phyloP scores from a whole-genome alignment of 2,797 vertebrate species.

The Dermochelys coriacea region DNA sequence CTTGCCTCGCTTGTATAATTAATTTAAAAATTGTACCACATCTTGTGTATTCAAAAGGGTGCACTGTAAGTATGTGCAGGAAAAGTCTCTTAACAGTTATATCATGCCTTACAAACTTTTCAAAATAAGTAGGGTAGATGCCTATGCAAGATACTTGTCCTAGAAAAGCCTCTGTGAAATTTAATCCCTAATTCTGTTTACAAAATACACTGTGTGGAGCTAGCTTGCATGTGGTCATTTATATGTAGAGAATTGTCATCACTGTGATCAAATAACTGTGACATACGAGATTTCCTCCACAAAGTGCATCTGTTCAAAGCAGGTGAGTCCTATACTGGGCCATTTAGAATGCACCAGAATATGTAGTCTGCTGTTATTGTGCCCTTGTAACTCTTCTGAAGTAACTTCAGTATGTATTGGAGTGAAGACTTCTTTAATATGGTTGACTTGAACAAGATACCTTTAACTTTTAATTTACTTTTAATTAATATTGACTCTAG shows the following conservation, averaged over 20 bases:
- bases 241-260: constrained; percentile 43
- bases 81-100: too few relatives aligned
- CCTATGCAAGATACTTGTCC: constrained; percentile 53
- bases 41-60: too few relatives aligned
- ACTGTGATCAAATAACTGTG: constrained; percentile 6
- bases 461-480: constrained; percentile 22
- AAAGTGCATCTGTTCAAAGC: constrained; percentile 2
- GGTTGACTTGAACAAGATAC: constrained; percentile 28
- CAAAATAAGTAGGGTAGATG: constrained; percentile 38
- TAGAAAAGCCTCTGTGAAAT: constrained; percentile 52
- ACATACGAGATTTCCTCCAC: constrained; percentile 26
- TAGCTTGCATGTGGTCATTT: constrained; percentile 33
- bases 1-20: too few relatives aligned
- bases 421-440: constrained; percentile 14
- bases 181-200: constrained; percentile 60
- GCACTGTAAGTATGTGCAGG: too few relatives aligned
- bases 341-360: constrained; percentile 1
- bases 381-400: background rate
- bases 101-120: too few relatives aligned
- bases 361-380: too few relatives aligned
- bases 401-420: constrained; percentile 31
- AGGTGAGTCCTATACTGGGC: constrained; percentile 7
- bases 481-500: background rate
- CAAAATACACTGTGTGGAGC: constrained; percentile 15
- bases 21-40: too few relatives aligned